Evolutionary conservation across 2,888 invertebrate genomes (phyloP).

Genomic region (Mystacides longicornis): DNA sequence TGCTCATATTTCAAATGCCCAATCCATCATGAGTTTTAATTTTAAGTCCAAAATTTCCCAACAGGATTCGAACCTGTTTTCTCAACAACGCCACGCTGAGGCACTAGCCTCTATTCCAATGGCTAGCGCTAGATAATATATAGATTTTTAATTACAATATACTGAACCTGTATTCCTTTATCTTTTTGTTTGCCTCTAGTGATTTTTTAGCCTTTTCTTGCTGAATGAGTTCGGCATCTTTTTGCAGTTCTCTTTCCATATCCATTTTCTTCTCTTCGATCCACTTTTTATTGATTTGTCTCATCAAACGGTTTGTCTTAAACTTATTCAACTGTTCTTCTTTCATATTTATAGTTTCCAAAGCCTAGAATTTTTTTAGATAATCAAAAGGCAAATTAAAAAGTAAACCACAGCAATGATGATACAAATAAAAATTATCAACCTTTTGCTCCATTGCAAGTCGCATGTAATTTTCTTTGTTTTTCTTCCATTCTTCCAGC

Average conservation of each 20-base stretch:
- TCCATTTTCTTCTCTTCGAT: constrained; percentile 14
- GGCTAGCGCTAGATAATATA: too few relatives aligned
- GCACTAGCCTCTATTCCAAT: too few relatives aligned
- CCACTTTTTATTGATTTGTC: constrained; percentile 10
- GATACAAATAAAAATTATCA: too few relatives aligned
- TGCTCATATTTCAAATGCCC: too few relatives aligned
- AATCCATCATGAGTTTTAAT: too few relatives aligned
- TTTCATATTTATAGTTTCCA: neutral
- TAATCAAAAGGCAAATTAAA: too few relatives aligned
- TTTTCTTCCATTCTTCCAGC: neutral
- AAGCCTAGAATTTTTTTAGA: too few relatives aligned
- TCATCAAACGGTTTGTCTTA: neutral
- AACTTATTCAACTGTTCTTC: neutral
- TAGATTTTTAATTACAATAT: too few relatives aligned
- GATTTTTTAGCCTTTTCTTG: constrained; percentile 11
- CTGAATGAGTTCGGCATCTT: constrained; percentile 5
- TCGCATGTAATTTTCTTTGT: neutral
- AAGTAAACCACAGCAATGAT: too few relatives aligned
- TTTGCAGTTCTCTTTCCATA: constrained; percentile 5
- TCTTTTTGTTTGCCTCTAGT: constrained; percentile 18
- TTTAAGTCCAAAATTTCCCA: too few relatives aligned
- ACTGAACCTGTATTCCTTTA: constrained; percentile 23
- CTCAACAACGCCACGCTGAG: too few relatives aligned
- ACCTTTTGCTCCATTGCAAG: neutral
- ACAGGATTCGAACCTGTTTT: too few relatives aligned